Base-by-base conservation (phyloP, 2,797 vertebrate genomes). In the Poecilia velifera region DNA sequence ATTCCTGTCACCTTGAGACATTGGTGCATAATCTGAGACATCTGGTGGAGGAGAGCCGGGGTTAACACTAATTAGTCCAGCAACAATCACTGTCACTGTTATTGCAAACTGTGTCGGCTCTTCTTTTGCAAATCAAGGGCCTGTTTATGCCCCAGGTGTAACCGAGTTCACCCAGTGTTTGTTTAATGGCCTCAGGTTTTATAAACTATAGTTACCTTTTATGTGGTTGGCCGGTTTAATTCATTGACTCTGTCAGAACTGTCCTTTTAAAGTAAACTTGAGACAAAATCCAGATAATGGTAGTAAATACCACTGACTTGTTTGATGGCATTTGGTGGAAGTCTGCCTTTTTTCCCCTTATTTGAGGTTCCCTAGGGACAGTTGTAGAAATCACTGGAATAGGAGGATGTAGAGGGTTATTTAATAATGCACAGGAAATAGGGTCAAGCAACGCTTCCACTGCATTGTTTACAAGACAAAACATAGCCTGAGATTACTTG, bases 251-350 rank as follows among this genome's bases (percentile, higher is more conserved):
- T 87, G 90, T 92, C 89, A 47, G 25, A 62, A 1, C 78, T 89
- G 90, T 91, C 82, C 80, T 64, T 88, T 83, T 66, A 78, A 89
- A 71, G 84, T 91, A 87, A 93, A 91, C 41, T 72, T 74, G 79
- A 79, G 92, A 93, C 77, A 8, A 81, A 92, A 76, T 73, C 87
- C 94, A 94, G 94, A 90, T 82, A 74, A 82, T 43, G 72, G 84
- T 68, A 76, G 89, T 93, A 93, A 93, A 92, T 86, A 87, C 87
- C 57, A 18, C 73, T 43, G 81, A 82, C 73, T 79, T 22, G 51
- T 90, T 86, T 84, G 82, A 90, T 83, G 83, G 77, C 72, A 64
- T 84, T 88, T 71, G 22, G 59, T 72, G 57, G 75, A 81, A 74
- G 74, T 82, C 51, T 72, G 55, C 51, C 46, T 77, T 83, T 73